Evolutionary conservation across 2,888 invertebrate genomes (phyloP), one percentile per base, ranked within the genome.

Genomic region (Oxyscelio sp.): DNA sequence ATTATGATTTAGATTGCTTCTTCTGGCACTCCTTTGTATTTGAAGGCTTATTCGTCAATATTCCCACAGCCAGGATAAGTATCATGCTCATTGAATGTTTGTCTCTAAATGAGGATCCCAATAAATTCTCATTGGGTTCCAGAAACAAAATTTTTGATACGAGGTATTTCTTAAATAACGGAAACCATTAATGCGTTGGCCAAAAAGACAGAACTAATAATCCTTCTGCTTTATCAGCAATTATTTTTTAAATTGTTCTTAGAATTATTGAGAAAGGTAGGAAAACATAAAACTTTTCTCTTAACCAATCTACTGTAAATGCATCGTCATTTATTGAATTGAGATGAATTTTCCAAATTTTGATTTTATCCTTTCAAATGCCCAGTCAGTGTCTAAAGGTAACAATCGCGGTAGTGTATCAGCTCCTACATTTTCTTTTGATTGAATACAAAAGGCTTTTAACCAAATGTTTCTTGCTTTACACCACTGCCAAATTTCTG

Each of bases 131-230:
- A 8, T 56, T 65, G 8, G 22, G 90, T 88, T 54, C 66, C 9
- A 54, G 91, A 87, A 56, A 74, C n/a, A 24, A 88, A 56, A 77
- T 61, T 24, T 71, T 45, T 65, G 63, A 6, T 0, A 22, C 38
- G 4, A 71, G 50, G 9, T 85, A 54, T 38, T 68, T 74, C 8
- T 48, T 56, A 54, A 90, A 91, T 6, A 90, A 8, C 1, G 91
- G 91, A 61, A 78, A 91, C 91, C 90, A 92, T 1, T 90, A 85
- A 52, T 90, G 90, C 4, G 87, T 68, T n/a, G 87, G 88, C 90
- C 88, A 92, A 8, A 45, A 58, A 11, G 89, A 91, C 11, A 48
- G 56, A 11, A 77, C 59, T 5, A 77, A 4, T 9, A 77, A 21
- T 8, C 59, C 59, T 17, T 74, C 31, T 21, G 91, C 89, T 77